Evolutionary conservation across 1,140 invertebrate species (phyloP).

Genomic region (Trichonephila inaurata): DNA sequence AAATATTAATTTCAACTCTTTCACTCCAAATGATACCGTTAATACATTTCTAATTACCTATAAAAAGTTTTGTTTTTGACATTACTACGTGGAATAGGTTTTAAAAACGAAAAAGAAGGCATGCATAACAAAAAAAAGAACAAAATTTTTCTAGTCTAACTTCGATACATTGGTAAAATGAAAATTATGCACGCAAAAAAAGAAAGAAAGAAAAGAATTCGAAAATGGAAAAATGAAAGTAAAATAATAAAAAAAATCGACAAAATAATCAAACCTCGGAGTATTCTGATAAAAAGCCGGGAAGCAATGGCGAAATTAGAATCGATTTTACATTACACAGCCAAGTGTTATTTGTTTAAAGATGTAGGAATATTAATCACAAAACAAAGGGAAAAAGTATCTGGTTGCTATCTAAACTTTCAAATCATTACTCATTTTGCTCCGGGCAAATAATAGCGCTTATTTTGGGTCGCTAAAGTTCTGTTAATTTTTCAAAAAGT

Average conservation of each 20-base stretch:
- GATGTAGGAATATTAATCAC: conserved; percentile 62
- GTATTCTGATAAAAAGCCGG: conserved; percentile 22
- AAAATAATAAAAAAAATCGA: conserved; percentile 21
- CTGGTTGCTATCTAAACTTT: conserved; percentile 57
- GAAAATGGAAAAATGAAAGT: not conserved
- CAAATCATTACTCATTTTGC: conserved; percentile 60
- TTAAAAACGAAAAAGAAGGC: not conserved
- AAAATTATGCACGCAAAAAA: not conserved
- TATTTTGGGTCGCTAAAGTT: conserved; percentile 39
- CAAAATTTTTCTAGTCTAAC: too few relatives aligned
- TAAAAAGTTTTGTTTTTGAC: not conserved
- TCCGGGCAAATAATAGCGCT: conserved; percentile 55
- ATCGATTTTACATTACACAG: conserved; percentile 71
- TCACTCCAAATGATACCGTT: not conserved
- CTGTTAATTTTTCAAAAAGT: conserved; percentile 66
- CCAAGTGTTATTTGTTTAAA: conserved; percentile 65
- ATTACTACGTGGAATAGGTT: not conserved
- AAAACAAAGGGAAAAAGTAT: conserved; percentile 33
- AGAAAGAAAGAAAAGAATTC: not conserved
- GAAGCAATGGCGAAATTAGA: conserved; percentile 64
- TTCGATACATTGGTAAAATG: too few relatives aligned
- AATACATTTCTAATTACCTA: conserved; percentile 29
- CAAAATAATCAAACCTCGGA: conserved; percentile 18
- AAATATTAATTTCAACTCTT: not conserved
- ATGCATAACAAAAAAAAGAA: too few relatives aligned